These are phyloP conservation scores for Dysidea cf. avara DNA, from an alignment of 37 sponge, comb jelly and placozoan genomes.

Conservation along the genomic window DNA sequence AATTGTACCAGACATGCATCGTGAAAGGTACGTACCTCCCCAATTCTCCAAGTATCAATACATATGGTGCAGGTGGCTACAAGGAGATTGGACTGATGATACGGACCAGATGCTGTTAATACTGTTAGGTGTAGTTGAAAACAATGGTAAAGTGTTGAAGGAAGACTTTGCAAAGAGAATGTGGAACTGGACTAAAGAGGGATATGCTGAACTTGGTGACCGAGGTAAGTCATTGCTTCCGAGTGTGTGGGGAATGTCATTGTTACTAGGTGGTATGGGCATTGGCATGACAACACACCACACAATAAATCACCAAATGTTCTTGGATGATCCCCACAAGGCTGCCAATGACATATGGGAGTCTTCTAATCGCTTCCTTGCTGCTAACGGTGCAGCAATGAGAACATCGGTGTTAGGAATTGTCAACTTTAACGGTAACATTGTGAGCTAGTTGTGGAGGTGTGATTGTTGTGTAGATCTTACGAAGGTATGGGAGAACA, in stretches of 20 bases:
- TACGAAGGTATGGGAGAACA: conserved; percentile 66
- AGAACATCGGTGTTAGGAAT: conserved; percentile 81
- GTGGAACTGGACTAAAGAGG: conserved; percentile 64
- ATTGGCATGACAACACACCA: conserved; percentile 66
- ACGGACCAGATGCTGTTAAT: conserved; percentile 94
- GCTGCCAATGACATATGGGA: conserved; percentile 81
- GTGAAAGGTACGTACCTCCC: conserved; percentile 80
- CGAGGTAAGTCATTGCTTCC: conserved; percentile 23
- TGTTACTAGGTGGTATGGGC: conserved; percentile 79
- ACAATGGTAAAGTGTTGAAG: conserved; percentile 52
- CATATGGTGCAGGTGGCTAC: conserved; percentile 71
- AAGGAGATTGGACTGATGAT: conserved; percentile 97
- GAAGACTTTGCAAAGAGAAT: conserved; percentile 77
- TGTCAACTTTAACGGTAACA: conserved; percentile 74
- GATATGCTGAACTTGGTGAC: conserved; percentile 84
- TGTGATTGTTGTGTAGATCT: conserved; percentile 68
- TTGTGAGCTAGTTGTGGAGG: too few relatives aligned
- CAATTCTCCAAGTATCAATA: too few relatives aligned
- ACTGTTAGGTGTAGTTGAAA: conserved; percentile 61
- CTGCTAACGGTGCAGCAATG: conserved; percentile 94
- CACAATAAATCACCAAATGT: conserved; percentile 32
- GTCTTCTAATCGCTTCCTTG: conserved; percentile 73
- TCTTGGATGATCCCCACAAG: conserved; percentile 69
- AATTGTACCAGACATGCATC: conserved; percentile 79
- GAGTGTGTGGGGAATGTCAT: neutral